Base-by-base conservation (phyloP, 2,797 vertebrate species). In the Apogon hyalosoma region DNA sequence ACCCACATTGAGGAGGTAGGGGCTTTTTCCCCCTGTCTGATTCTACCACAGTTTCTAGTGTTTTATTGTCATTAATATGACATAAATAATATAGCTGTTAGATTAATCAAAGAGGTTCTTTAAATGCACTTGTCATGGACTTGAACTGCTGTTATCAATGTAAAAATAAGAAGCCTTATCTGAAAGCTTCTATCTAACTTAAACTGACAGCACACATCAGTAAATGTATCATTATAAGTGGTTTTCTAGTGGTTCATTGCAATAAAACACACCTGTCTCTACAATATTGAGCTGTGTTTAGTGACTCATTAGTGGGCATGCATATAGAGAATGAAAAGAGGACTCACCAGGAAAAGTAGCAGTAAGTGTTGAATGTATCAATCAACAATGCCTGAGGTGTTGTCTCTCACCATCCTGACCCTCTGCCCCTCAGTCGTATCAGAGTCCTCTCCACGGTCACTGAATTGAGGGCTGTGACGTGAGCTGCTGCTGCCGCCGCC, bases 341-440 rank as follows among this genome's bases (percentile, higher is more conserved):
- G 51, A 81, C 79, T 80, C 53, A 89, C 87, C 82, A 9, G 47
- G 55, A 21, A 52, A 64, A 6, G 13, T 10, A 15, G 11, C 16
- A 16, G 45, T 51, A 55, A 0, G 7, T 45, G 55, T 56, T 57
- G 65, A 55, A 10, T 57, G 18, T 24, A 6, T 13, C 70, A 19
- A 1, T 51, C 28, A 52, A 61, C 47, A 6, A 2, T 8, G 42
- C 28, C 21, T 18, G 13, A 54, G 60, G 13, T 19, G 60, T 31
- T 54, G 46, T 2, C 40, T 62, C 45, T 10, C 16, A 31, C 38
- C 6, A 0, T 65, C 39, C 38, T 8, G 4, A 9, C 18, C 60
- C 18, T 58, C 16, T 31, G 40, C 36, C 42, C 50, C 28, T 49
- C 47, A 7, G 4, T 59, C 47, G 49, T 67, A 24, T 28, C n/a